These are phyloP conservation scores for human (Homo sapiens) DNA, from an alignment of 2,113 vertebrate genomes.

Conservation along the genomic window DNA sequence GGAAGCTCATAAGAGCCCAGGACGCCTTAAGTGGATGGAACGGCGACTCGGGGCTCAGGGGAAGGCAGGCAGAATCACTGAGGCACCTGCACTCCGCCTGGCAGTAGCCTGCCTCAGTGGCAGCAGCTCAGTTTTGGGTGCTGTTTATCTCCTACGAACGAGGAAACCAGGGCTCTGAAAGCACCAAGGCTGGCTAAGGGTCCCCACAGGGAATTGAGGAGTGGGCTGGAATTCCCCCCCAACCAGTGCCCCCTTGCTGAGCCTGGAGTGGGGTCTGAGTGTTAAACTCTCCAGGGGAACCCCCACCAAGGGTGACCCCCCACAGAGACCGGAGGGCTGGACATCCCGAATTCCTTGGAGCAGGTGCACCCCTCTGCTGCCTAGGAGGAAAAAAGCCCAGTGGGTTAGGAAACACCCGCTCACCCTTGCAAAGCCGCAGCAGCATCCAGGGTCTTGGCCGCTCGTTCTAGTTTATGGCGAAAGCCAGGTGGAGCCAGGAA, in stretches of 20 bases:
- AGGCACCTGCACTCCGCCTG: background rate
- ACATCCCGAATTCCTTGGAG: background rate
- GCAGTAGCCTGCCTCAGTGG: rapidly evolving
- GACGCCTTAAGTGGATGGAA: rapidly evolving
- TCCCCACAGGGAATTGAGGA: too few relatives aligned
- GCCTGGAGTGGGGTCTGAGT: background rate
- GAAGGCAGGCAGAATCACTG: background rate
- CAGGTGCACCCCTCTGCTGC: background rate
- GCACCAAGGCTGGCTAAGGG: background rate
- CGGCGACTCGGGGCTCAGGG: background rate
- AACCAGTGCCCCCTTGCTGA: background rate
- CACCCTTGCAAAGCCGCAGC: background rate
- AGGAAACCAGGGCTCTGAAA: background rate
- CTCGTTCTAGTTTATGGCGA: background rate
- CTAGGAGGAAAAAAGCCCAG: background rate
- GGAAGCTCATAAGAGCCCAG: background rate
- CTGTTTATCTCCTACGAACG: too few relatives aligned
- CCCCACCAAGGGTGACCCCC: too few relatives aligned
- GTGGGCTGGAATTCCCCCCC: background rate
- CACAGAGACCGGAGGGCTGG: rapidly evolving
- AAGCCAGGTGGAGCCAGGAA: background rate
- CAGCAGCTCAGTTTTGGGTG: background rate
- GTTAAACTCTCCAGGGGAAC: background rate
- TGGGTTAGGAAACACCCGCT: background rate
- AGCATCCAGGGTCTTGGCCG: background rate